Conservation (phyloP, 2,888 invertebrate species). For the Formica aserva region DNA sequence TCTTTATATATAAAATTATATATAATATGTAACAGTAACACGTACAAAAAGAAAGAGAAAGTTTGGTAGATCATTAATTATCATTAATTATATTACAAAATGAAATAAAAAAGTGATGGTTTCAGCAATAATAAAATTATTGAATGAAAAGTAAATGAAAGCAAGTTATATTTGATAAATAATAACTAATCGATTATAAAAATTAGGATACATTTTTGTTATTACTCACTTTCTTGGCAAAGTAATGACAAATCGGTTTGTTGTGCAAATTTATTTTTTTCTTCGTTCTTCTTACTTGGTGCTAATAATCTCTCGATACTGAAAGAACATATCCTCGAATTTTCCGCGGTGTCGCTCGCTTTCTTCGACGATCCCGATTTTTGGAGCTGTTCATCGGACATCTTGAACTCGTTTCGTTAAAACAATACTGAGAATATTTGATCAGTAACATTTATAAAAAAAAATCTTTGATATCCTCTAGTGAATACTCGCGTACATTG, state of each 20-base stretch:
- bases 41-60: no score
- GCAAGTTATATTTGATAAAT: background rate
- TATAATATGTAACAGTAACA: background rate
- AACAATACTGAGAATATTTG: background rate
- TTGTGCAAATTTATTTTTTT: slow-evolving; percentile 56
- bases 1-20: background rate
- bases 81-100: slow-evolving; percentile 11
- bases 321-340: slow-evolving; percentile 78
- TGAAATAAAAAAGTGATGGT: background rate
- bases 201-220: background rate
- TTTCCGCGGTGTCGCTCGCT: slow-evolving; percentile 65
- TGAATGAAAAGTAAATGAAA: background rate
- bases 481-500: background rate
- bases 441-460: slow-evolving; percentile 15
- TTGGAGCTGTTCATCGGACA: slow-evolving; percentile 72
- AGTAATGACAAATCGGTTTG: slow-evolving; percentile 58
- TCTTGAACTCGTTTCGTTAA: slow-evolving; percentile 55
- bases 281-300: slow-evolving; percentile 72
- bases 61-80: background rate
- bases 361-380: slow-evolving; percentile 56
- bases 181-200: background rate
- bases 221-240: slow-evolving; percentile 71
- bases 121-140: slow-evolving; percentile 3
- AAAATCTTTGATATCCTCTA: background rate
- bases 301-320: slow-evolving; percentile 83